phyloP scores from a whole-genome alignment of 2,113 vertebrate species.

The Gobius niger region DNA sequence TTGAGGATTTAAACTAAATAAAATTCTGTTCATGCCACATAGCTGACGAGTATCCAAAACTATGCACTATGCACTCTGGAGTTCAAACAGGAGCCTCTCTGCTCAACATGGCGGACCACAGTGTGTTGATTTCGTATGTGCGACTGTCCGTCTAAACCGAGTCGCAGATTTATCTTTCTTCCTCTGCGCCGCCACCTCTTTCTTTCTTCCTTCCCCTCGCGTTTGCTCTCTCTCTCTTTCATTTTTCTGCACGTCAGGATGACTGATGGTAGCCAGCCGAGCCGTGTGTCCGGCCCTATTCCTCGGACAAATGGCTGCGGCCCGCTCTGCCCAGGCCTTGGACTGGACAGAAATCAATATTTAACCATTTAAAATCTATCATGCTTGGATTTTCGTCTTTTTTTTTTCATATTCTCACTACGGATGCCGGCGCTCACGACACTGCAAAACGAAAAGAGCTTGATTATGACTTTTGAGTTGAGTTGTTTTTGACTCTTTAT shows the following conservation, averaged over 20 bases:
- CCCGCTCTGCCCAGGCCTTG: slow-evolving; percentile 95
- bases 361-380: slow-evolving; percentile 99
- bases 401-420: slow-evolving; percentile 74
- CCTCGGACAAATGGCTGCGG: slow-evolving; percentile 93
- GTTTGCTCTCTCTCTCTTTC: slow-evolving; percentile 37
- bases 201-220: slow-evolving; percentile 11
- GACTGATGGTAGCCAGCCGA: slow-evolving; percentile 75
- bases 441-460: background rate
- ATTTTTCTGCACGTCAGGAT: slow-evolving; percentile 74
- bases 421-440: slow-evolving; percentile 87
- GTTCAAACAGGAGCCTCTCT: slow-evolving; percentile 11
- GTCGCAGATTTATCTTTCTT: slow-evolving; percentile 56
- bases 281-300: slow-evolving; percentile 91
- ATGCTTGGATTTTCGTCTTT: slow-evolving; percentile 82
- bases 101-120: background rate
- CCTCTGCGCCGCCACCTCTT: slow-evolving; percentile 34
- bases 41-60: too few species aligned
- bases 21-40: too few species aligned
- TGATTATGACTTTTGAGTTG: background rate
- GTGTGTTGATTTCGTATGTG: background rate
- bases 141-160: background rate
- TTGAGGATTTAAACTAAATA: too few species aligned
- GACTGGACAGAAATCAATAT: slow-evolving; percentile 99
- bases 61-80: background rate
- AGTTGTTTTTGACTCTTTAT: background rate